phyloP scores from a whole-genome alignment of 2,797 vertebrate genomes.

The Artibeus jamaicensis region DNA sequence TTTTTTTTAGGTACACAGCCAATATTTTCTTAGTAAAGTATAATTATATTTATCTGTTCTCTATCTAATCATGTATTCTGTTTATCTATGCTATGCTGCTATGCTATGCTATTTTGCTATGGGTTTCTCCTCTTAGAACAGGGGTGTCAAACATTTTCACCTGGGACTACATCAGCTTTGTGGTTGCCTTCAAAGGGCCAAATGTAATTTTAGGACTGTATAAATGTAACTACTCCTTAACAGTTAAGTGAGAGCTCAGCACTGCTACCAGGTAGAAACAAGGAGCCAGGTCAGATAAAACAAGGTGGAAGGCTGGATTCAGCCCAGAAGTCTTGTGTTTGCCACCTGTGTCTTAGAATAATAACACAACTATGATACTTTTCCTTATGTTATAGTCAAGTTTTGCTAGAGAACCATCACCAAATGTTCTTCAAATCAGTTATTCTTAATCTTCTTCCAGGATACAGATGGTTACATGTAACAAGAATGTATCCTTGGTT shows the following conservation, averaged over 20 bases:
- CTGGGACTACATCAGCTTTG: no score
- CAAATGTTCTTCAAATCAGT: neutral
- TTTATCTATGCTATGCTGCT: neutral
- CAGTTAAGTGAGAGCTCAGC: no score
- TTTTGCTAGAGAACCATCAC: neutral
- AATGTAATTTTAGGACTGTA: no score
- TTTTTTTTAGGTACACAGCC: neutral
- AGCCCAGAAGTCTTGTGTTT: no score
- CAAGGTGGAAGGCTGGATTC: no score
- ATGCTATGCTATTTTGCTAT: neutral
- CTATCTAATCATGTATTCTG: neutral
- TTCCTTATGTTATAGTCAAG: neutral
- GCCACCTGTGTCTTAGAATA: neutral
- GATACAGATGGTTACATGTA: neutral
- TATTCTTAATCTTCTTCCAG: neutral
- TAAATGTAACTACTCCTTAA: no score
- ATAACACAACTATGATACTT: neutral
- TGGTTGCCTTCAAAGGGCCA: no score
- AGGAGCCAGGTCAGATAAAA: no score
- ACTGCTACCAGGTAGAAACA: no score
- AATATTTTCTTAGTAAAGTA: neutral
- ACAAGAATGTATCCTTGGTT: neutral
- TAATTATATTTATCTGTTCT: neutral
- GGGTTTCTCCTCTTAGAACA: neutral
- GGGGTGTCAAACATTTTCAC: no score